Percentiles rank a stretch among this genome's conserved stretches.
Evolutionary conservation across 2,797 vertebrate species (phyloP).

Genomic region (Xenops minutus): DNA sequence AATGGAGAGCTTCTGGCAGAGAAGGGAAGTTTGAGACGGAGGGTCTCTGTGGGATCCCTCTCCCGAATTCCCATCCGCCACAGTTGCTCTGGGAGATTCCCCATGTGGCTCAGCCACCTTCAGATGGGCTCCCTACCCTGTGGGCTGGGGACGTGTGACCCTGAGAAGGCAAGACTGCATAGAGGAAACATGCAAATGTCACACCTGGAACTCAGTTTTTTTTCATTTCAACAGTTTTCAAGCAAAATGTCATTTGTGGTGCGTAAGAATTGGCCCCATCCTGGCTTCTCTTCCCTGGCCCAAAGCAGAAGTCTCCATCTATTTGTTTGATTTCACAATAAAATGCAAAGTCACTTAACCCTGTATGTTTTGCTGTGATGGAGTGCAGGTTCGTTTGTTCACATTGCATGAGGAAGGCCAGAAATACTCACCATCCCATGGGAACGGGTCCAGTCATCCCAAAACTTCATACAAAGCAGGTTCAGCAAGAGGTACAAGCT

Average conservation of each 20-base stretch:
- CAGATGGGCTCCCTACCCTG: not conserved
- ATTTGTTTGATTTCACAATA: not conserved
- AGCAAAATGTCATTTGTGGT: not conserved
- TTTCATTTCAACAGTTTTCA: not conserved
- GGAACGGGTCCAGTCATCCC: not conserved
- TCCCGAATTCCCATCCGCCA: not conserved
- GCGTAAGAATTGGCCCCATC: fast-evolving
- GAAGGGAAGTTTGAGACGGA: not conserved
- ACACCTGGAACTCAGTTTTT: not conserved
- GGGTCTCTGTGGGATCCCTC: conserved; percentile 12
- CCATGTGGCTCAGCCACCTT: not conserved
- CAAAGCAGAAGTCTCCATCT: not conserved
- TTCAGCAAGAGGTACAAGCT: not conserved
- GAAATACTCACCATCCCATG: not conserved
- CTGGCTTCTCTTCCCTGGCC: not conserved
- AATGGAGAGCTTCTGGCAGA: not conserved
- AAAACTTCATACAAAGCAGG: not conserved
- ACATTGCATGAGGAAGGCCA: not conserved
- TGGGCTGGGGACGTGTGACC: not conserved
- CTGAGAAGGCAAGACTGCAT: not conserved
- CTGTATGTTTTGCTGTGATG: not conserved
- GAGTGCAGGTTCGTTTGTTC: not conserved
- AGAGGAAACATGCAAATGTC: not conserved
- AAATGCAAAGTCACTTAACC: not conserved
- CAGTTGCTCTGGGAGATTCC: not conserved